These are phyloP conservation scores for Geophilus truncorum DNA, from an alignment of 2,888 invertebrate species.

Conservation along the genomic window DNA sequence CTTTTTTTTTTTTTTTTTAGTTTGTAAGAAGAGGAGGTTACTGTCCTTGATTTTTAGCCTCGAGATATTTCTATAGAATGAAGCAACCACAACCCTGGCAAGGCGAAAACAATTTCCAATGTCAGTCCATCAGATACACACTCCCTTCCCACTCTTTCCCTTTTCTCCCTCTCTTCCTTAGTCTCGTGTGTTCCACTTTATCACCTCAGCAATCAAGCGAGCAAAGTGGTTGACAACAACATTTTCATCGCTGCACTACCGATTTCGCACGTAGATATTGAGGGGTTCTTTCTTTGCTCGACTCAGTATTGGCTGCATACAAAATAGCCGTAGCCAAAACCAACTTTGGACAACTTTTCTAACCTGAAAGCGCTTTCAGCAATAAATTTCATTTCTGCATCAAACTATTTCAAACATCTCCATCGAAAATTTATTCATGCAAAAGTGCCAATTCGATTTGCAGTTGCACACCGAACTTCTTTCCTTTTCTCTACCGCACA, in stretches of 20 bases:
- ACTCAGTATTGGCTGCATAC: slow-evolving; percentile 8
- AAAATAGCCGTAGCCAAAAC: not conserved
- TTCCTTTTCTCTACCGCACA: not conserved
- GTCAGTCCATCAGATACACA: slow-evolving; percentile 13
- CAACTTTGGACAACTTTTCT: not conserved
- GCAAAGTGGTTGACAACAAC: slow-evolving; percentile 27
- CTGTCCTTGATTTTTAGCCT: not conserved
- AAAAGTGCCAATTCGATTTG: not conserved
- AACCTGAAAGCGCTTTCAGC: not conserved
- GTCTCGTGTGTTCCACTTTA: slow-evolving; percentile 13
- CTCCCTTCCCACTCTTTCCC: not conserved
- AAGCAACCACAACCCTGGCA: not conserved
- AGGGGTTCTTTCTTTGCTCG: not conserved
- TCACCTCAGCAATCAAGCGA: slow-evolving; percentile 27
- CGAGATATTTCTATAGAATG: not conserved
- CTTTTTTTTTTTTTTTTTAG: not conserved
- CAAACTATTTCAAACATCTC: slow-evolving; percentile 13
- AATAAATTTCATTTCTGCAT: not conserved
- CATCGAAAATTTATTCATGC: not conserved
- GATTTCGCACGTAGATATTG: not conserved
- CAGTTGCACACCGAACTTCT: not conserved
- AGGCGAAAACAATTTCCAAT: slow-evolving; percentile 12
- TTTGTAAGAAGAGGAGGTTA: not conserved
- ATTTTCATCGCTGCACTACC: slow-evolving; percentile 7
- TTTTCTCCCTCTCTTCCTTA: not conserved